phyloP scores from a whole-genome alignment of 2,113 vertebrate genomes.

The Eurypyga helias region DNA sequence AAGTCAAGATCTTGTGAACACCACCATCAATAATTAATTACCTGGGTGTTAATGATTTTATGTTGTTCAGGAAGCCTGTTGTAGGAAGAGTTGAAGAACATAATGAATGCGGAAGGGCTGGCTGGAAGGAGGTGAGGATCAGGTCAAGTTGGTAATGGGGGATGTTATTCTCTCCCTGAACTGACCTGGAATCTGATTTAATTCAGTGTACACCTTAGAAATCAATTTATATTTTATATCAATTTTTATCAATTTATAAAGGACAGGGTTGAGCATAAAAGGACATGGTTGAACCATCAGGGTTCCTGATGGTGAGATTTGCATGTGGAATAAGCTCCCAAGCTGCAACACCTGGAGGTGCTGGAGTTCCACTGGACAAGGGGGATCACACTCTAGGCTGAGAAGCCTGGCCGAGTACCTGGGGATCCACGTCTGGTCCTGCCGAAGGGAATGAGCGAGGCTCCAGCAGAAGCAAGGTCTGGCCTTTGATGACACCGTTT shows the following conservation, averaged over 20 bases:
- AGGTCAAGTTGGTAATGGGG: neutral
- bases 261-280: neutral
- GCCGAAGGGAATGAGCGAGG: neutral
- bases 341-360: neutral
- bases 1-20: neutral
- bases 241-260: neutral
- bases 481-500: neutral
- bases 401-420: neutral
- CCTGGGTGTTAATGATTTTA: neutral
- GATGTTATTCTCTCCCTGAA: neutral
- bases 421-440: neutral
- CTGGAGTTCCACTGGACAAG: neutral
- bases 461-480: neutral
- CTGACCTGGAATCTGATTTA: neutral
- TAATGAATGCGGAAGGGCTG: neutral
- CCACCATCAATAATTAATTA: neutral
- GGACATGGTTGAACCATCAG: no score
- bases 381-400: neutral
- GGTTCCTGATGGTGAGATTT: neutral
- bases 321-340: neutral
- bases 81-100: neutral
- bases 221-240: neutral
- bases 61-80: neutral
- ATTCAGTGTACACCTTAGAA: neutral
- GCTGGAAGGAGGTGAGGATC: neutral